A percentile compares a stretch with the other conserved stretches of the same genome.
phyloP scores from a whole-genome alignment of 2,888 invertebrate genomes.

The Drosophila prostipennis region DNA sequence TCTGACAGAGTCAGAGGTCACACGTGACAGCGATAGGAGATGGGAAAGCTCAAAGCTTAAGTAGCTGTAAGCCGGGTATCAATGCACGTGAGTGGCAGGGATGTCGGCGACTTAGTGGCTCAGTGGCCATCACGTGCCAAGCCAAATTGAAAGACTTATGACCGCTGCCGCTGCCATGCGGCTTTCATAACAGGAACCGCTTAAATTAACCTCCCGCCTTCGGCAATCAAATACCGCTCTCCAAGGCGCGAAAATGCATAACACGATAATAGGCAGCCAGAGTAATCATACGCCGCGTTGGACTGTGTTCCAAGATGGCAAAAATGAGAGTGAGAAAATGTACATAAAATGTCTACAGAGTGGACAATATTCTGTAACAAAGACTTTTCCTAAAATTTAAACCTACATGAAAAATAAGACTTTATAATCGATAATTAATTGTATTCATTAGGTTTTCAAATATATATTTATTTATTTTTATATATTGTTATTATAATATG shows the following conservation, averaged over 20 bases:
- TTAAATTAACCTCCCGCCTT: conserved; percentile 52
- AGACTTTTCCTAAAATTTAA: background rate
- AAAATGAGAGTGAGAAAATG: background rate
- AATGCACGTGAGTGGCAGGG: conserved; percentile 62
- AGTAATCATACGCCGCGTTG: conserved; percentile 62
- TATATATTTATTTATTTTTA: too few relatives aligned
- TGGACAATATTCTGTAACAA: too few relatives aligned
- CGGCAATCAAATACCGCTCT: conserved; percentile 73
- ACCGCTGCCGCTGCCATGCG: conserved; percentile 3
- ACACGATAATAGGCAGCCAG: conserved; percentile 18
- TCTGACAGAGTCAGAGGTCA: conserved; percentile 14
- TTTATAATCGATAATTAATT: too few relatives aligned
- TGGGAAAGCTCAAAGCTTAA: conserved; percentile 52
- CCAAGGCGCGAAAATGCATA: conserved; percentile 63
- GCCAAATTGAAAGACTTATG: conserved; percentile 69
- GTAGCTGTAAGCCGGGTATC: conserved; percentile 62
- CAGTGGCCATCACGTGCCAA: conserved; percentile 34
- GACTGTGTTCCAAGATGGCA: conserved; percentile 34
- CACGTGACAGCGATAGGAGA: conserved; percentile 54
- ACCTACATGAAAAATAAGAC: background rate
- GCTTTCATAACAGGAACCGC: conserved; percentile 23
- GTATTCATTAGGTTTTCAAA: too few relatives aligned
- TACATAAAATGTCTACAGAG: background rate
- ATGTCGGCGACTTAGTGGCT: conserved; percentile 63
- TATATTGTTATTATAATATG: too few relatives aligned